These are phyloP conservation scores for Pollimyrus isidori DNA, from an alignment of 2,113 vertebrate species.

Conservation along the genomic window DNA sequence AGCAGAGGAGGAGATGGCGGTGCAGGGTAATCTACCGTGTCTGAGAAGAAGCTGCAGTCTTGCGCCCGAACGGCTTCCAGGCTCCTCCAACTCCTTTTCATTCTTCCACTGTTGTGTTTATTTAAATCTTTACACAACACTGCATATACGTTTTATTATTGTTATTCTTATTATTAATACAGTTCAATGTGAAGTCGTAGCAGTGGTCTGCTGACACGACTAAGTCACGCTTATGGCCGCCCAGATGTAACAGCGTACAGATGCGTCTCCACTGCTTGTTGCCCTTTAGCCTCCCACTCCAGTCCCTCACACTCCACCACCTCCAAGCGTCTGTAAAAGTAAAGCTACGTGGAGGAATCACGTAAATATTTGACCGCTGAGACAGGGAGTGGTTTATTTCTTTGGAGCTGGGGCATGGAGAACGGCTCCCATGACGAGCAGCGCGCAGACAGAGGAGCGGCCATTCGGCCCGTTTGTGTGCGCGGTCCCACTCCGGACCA, in stretches of 20 bases:
- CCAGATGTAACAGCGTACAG: background rate
- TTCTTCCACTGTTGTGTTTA: background rate
- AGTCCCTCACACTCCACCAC: background rate
- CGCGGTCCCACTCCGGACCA: background rate
- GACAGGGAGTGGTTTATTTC: background rate
- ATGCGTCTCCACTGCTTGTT: background rate
- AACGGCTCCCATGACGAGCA: background rate
- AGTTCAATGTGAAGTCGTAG: background rate
- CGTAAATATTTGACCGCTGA: constrained; percentile 12
- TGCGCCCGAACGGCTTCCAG: background rate
- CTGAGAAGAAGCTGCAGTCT: background rate
- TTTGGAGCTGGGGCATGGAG: constrained; percentile 6
- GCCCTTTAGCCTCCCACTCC: background rate
- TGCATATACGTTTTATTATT: background rate
- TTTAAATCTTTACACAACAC: background rate
- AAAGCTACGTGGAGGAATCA: background rate
- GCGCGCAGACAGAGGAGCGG: background rate
- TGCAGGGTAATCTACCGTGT: background rate
- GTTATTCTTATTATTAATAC: background rate
- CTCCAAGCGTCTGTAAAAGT: background rate
- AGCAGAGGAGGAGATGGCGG: background rate
- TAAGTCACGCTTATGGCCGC: background rate
- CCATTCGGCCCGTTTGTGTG: background rate
- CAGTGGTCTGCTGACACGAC: background rate
- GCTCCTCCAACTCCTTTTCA: background rate